Evolutionary conservation across 1,140 invertebrate species (phyloP), one percentile per base, ranked within the genome.

Genomic region (Drosophila ohnishii): DNA sequence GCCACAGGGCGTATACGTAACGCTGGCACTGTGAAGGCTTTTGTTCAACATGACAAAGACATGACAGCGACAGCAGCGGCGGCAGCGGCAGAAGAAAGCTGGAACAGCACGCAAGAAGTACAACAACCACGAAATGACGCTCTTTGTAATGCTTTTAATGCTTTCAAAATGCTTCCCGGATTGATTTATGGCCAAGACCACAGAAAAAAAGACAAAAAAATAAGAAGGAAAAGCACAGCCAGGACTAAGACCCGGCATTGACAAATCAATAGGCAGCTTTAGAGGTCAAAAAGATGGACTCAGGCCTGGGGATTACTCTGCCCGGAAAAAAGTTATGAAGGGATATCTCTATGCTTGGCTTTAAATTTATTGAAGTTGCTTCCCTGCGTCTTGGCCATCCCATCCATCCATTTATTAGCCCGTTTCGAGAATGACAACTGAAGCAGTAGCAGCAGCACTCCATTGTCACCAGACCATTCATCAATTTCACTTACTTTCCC

Each of bases 11-110:
- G 83, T 87, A 87, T 86, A 87, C 79, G 84, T 67, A 87, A 81
- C 71, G 57, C 59, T 73, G 81, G 60, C 56, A 53, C 69, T 59
- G 74, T 64, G 63, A 65, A 75, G 60, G 79, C 83, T 87, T 86
- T 86, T 86, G 83, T 86, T 87, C 83, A 83, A 86, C 83, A 87
- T 86, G 83, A 86, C 83, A 86, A 87, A 87, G 83, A 86, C 83
- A 86, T 83, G 83, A 86, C 83, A 86, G 82, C 79, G 60, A 63
- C 63, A 73, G 74, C 48, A 59, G 55, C 65, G 44, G 37, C 19
- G 19, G 40, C 59, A 39, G 42, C 65, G 44, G 37, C 34, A 28
- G 14, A 35, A 53, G 50, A 53, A 53, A 35, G 32, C 32, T 22
- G 50, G 50, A 35, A 30, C 62, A 44, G 32, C 57, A 72, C 53